Conservation (phyloP, 2,113 vertebrate species). For the Notothenia rossii region DNA sequence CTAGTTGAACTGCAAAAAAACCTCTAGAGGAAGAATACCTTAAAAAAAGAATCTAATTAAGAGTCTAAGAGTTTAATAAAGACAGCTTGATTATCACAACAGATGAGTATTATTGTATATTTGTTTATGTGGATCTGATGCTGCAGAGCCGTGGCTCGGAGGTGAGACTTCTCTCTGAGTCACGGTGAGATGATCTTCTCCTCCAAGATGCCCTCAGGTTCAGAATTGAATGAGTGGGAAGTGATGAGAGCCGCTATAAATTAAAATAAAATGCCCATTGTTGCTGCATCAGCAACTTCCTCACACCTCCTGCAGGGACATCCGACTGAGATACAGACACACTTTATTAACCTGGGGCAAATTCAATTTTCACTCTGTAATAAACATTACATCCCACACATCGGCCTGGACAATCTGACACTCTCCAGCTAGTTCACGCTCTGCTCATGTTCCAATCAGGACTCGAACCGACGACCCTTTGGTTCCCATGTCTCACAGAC, state of each 20-base stretch:
- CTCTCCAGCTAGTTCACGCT: not conserved
- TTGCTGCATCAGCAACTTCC: conserved; percentile 9
- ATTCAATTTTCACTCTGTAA: no score
- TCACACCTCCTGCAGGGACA: not conserved
- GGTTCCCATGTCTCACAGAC: no score
- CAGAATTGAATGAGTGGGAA: conserved; percentile 62
- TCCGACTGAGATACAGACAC: not conserved
- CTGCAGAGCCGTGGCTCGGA: conserved; percentile 13
- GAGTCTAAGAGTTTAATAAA: no score
- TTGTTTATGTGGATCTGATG: conserved; percentile 12
- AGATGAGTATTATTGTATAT: no score
- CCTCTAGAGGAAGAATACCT: no score
- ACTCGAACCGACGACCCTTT: no score
- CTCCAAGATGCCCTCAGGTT: conserved; percentile 66
- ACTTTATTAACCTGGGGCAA: not conserved
- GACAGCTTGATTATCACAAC: no score
- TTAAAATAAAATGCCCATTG: not conserved
- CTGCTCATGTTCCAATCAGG: no score
- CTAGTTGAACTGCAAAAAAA: no score
- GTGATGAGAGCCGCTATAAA: conserved; percentile 43
- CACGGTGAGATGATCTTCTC: conserved; percentile 16
- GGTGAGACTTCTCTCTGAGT: conserved; percentile 31
- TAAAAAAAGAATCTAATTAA: no score
- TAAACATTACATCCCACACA: no score
- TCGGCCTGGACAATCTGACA: not conserved